Base-by-base conservation (phyloP, 2,888 invertebrate species). In the Mystacides longicornis region DNA sequence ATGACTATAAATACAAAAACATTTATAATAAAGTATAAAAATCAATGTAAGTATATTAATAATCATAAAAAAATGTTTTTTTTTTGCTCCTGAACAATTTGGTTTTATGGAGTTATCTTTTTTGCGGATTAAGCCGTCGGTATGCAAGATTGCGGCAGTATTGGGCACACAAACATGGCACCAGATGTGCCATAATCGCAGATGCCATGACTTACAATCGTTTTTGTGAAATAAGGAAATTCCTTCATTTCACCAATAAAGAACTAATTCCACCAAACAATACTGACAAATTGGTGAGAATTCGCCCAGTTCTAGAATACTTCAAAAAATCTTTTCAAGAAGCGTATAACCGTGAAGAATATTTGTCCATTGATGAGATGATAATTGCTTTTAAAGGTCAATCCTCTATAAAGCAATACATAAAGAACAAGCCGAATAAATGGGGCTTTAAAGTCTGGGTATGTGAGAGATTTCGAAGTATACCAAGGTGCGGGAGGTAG, bases 371-470 rank as follows among this genome's bases (percentile, higher is more conserved):
- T 16, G 64, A 67, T 59, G 66, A 67, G 55, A 63, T 64, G 59
- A 67, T 66, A 56, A 62, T 67, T 3, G 65, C 65, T 2, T 66
- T 65, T 60, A 63, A 60, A 57, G 66, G 66, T 19, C 49, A 61
- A 18, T 51, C 65, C 19, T 57, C 48, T 53, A 51, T 65, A 18
- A 65, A 66, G 48, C 65, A 67, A 54, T 65, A 65, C 51, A 62
- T 64, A 16, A 62, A 63, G 54, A 61, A 61, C 9, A 67, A 67
- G 52, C 66, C 65, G 3, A 55, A 51, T 22, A 60, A 60, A 23
- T 66, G 64, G 64, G 65, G 65, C 5, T 57, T 65, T 4, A 66
- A 66, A 59, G 59, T 63, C n/a, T 64, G 60, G 61, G 11, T 27
- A 61, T 11, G 45, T 61, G 3, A 65, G 64, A 55, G 64, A 67